These are phyloP conservation scores for Colinus virginianus DNA, from an alignment of 2,113 vertebrate genomes.

Conservation along the genomic window DNA sequence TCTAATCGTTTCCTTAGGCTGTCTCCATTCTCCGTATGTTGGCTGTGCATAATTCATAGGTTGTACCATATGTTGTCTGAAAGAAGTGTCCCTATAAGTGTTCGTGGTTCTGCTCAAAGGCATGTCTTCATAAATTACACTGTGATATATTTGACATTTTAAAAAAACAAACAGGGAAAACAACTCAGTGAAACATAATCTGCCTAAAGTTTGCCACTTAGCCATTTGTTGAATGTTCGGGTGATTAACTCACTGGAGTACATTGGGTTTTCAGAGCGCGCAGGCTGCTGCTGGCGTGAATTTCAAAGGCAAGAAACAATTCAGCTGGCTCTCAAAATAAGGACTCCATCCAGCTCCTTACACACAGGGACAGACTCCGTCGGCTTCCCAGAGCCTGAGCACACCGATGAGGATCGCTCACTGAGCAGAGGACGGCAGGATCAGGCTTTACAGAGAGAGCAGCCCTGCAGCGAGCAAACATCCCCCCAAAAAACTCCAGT, in stretches of 20 bases:
- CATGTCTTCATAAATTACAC: slow-evolving; percentile 36
- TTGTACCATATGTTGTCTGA: slow-evolving; percentile 67
- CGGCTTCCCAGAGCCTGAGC: neutral
- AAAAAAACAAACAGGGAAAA: slow-evolving; percentile 52
- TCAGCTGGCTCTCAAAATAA: neutral
- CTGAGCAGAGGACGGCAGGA: neutral
- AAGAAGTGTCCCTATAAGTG: slow-evolving; percentile 48
- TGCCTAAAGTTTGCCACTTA: slow-evolving; percentile 63
- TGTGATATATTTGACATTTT: slow-evolving; percentile 44
- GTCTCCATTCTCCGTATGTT: slow-evolving; percentile 48
- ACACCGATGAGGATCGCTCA: neutral
- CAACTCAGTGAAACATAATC: slow-evolving; percentile 63
- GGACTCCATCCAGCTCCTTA: neutral
- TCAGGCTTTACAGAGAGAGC: neutral
- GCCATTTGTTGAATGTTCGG: slow-evolving; percentile 44
- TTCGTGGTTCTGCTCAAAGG: slow-evolving; percentile 19
- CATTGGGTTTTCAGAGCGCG: neutral
- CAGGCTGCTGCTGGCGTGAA: slow-evolving; percentile 4
- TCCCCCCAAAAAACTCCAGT: neutral
- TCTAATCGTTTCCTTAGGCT: slow-evolving; percentile 54
- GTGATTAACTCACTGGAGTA: slow-evolving; percentile 54
- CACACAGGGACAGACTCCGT: neutral
- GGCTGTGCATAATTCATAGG: slow-evolving; percentile 75
- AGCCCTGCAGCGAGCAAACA: slow-evolving; percentile 8
- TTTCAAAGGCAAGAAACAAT: slow-evolving; percentile 63